Evolutionary conservation across 2,113 vertebrate genomes (phyloP).

Genomic region (Aptenodytes patagonicus): DNA sequence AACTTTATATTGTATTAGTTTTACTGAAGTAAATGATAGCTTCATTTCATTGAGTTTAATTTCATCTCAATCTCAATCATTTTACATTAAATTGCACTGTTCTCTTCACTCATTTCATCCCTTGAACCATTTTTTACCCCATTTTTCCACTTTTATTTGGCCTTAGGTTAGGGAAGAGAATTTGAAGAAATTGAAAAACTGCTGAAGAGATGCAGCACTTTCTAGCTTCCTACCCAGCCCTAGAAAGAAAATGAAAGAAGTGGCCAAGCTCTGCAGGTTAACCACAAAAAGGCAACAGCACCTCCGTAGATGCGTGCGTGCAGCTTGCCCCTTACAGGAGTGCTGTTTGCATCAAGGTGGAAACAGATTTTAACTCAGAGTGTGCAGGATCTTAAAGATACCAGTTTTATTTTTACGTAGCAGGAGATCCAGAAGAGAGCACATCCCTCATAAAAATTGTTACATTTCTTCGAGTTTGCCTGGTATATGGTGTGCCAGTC

Average conservation of each 20-base stretch:
- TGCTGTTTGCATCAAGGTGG: neutral
- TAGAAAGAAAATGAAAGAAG: neutral
- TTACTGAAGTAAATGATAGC: neutral
- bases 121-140: neutral
- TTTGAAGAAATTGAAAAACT: neutral
- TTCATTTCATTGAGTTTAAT: neutral
- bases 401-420: neutral
- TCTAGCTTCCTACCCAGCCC: neutral
- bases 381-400: neutral
- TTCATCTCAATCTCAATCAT: neutral
- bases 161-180: neutral
- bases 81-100: neutral
- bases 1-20: neutral
- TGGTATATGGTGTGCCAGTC: neutral
- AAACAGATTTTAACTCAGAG: neutral
- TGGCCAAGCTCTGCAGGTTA: neutral
- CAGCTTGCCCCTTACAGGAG: neutral
- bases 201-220: neutral
- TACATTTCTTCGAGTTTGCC: neutral
- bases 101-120: neutral
- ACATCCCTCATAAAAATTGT: neutral
- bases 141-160: neutral
- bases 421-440: neutral
- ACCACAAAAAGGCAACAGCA: neutral
- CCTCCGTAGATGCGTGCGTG: accelerated